Base-by-base conservation (phyloP, 2,797 vertebrate species). In the Champsocephalus gunnari region DNA sequence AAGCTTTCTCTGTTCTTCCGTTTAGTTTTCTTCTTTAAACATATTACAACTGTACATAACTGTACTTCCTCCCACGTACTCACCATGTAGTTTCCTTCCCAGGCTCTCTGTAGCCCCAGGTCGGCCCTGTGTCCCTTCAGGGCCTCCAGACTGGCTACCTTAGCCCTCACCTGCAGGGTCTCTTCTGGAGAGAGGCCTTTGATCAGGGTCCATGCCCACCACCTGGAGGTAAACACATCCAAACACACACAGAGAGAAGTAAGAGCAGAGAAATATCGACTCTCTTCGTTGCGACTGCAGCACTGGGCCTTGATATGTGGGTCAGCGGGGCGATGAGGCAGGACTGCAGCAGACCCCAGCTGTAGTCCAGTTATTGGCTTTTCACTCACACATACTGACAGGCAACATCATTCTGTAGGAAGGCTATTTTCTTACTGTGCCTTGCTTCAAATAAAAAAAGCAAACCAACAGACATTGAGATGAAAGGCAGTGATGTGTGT, bases 81-180 rank as follows among this genome's bases (percentile, higher is more conserved):
- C 79, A 95, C 96, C 87, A 99, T 92, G 89, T 99, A 99, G 89
- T 98, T 98, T 49, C 98, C 98, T 74, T 97, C 96, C 98, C 98
- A 99, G 54, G 93, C 90, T 81, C 97, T 95, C 68, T 98, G 98
- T 0, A 99, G 94, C 2, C 97, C 97, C 28, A 97, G 88, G 86
- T 99, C 97, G 4, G 93, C 88, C 80, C 98, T 94, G 50, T 98
- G 97, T 62, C 97, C 97, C 92, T 98, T 98, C 76, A 99, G 90
- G 80, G 95, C 94, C 85, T 99, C 97, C 91, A 99, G 85, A 67
- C 96, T 91, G 55, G 97, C 96, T 1, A 99, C 98, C 92, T 99
- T 99, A 67, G 97, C 97, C 89, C 95, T 96, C 89, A 99, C 94
- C 79, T 97, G 96, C 56, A 97, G 95, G 19, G 95, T 86, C 79